phyloP scores from a whole-genome alignment of 2,888 invertebrate species.

The Phengaris alcon region DNA sequence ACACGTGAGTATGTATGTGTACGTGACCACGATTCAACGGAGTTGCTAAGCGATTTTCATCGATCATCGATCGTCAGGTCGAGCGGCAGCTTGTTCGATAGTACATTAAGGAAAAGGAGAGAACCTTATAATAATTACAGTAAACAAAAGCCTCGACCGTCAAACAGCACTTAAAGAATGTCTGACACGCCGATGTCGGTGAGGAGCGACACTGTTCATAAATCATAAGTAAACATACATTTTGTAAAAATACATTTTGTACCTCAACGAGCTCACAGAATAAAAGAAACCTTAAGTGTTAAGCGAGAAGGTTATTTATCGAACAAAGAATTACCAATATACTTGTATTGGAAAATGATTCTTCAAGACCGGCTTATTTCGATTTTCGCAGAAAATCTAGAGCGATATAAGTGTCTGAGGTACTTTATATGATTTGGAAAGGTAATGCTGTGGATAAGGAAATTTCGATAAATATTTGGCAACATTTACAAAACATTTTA shows the following conservation, averaged over 20 bases:
- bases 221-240: conserved; percentile 9
- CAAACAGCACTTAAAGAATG: neutral
- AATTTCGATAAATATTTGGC: neutral
- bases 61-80: too few relatives aligned
- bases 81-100: too few relatives aligned
- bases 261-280: neutral
- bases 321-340: conserved; percentile 27
- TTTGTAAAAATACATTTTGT: conserved; percentile 2
- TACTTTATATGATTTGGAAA: neutral
- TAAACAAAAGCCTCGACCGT: neutral
- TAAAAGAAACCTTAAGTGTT: neutral
- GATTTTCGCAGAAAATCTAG: conserved; percentile 30
- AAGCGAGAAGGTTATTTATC: neutral
- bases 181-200: neutral
- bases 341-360: conserved; percentile 29
- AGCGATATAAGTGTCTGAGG: conserved; percentile 3
- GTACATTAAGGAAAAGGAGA: neutral
- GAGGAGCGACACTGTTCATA: conserved; percentile 1
- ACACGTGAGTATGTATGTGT: too few relatives aligned
- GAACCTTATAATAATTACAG: neutral
- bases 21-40: too few relatives aligned
- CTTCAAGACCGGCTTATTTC: conserved; percentile 29
- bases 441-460: neutral
- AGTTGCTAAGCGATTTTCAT: too few relatives aligned
- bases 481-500: too few relatives aligned